A percentile compares a stretch with the other conserved stretches of the same genome.
These are phyloP conservation scores for Forpus xanthops DNA, from an alignment of 2,797 vertebrate genomes.

Conservation along the genomic window DNA sequence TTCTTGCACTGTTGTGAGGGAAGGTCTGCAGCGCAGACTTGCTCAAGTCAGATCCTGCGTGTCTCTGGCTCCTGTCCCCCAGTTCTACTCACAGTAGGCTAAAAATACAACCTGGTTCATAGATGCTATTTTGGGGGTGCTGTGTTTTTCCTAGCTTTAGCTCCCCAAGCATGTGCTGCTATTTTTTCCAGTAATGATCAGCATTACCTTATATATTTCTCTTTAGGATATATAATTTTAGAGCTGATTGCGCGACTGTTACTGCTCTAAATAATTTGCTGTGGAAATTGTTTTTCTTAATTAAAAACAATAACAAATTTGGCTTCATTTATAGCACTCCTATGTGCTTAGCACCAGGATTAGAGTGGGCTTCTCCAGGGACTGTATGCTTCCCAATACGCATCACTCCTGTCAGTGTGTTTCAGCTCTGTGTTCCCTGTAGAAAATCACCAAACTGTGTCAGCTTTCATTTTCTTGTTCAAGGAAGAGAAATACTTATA, in stretches of 20 bases:
- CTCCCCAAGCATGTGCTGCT: background rate
- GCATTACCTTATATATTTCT: background rate
- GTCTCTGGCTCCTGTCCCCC: background rate
- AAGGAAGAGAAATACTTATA: background rate
- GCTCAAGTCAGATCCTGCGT: background rate
- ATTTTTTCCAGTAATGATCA: constrained; percentile 4
- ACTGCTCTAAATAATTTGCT: background rate
- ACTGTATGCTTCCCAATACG: background rate
- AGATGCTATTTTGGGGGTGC: constrained; percentile 6
- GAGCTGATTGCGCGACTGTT: constrained; percentile 5
- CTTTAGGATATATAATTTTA: background rate
- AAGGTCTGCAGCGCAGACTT: background rate
- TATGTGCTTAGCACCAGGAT: background rate
- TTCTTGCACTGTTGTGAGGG: background rate
- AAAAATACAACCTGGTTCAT: constrained; percentile 28
- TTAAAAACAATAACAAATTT: constrained; percentile 7
- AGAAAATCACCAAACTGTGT: background rate
- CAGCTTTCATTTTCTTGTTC: background rate
- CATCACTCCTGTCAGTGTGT: background rate
- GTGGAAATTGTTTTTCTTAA: background rate
- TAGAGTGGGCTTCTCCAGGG: background rate
- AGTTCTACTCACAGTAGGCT: background rate
- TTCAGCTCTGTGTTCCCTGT: background rate
- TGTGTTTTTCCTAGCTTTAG: constrained; percentile 8
- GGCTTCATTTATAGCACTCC: background rate